phyloP scores from a whole-genome alignment of 2,888 invertebrate species.

The Ormyrus rosae region DNA sequence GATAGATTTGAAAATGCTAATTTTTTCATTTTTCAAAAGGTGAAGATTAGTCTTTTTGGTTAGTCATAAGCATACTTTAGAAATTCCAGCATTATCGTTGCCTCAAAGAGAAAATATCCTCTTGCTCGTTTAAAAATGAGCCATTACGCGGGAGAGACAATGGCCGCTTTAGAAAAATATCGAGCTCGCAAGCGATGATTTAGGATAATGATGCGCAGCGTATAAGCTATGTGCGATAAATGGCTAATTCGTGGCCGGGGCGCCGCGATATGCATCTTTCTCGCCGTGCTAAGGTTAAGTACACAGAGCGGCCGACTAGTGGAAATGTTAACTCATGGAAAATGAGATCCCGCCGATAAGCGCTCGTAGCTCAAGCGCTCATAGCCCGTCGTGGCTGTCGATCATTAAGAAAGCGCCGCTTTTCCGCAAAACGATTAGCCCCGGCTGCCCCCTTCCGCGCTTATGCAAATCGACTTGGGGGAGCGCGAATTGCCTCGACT shows the following conservation, averaged over 20 bases:
- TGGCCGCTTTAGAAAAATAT: neutral
- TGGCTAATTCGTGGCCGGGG: conserved; percentile 45
- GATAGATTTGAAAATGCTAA: too few relatives aligned
- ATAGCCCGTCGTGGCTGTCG: conserved; percentile 8
- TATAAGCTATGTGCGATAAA: conserved; percentile 32
- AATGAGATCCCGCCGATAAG: conserved; percentile 42
- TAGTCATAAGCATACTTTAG: too few relatives aligned
- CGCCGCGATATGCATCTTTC: conserved; percentile 41
- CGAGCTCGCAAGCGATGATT: conserved; percentile 34
- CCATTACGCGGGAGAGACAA: conserved; percentile 15
- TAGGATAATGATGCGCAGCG: conserved; percentile 32
- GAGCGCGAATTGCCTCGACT: neutral
- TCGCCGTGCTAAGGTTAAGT: conserved; percentile 10
- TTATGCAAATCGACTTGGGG: neutral
- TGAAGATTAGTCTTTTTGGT: too few relatives aligned
- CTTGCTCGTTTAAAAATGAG: conserved; percentile 26
- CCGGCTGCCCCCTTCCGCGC: conserved; percentile 1
- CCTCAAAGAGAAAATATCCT: conserved; percentile 7
- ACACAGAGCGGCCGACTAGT: conserved; percentile 8
- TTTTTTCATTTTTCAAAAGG: too few relatives aligned
- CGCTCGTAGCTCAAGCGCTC: conserved; percentile 3
- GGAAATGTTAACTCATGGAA: conserved; percentile 44
- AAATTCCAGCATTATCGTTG: neutral
- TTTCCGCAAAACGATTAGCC: conserved; percentile 31
- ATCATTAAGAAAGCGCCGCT: conserved; percentile 30